Conservation (phyloP, 2,888 invertebrate species). For the Synergus laeviventris region DNA sequence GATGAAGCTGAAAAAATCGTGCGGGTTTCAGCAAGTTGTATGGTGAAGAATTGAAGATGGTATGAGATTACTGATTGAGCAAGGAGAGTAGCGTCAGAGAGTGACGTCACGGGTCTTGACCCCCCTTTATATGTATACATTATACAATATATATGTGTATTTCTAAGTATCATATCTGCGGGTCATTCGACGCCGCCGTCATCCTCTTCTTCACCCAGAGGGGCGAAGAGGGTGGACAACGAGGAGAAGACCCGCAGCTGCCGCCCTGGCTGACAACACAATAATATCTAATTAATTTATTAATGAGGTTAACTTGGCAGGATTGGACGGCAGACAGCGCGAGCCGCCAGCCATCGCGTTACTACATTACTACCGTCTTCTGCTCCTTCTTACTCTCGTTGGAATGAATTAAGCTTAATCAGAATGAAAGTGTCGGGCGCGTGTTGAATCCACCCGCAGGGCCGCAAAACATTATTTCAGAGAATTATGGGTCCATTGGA, state of each 20-base stretch:
- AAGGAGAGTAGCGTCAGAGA: conserved; percentile 21
- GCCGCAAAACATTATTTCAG: conserved; percentile 56
- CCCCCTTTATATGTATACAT: conserved; percentile 34
- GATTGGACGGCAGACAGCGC: conserved; percentile 73
- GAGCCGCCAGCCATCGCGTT: conserved; percentile 59
- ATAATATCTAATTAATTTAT: conserved; percentile 76
- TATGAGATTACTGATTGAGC: conserved; percentile 45
- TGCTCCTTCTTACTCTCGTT: conserved; percentile 59
- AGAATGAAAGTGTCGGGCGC: conserved; percentile 68
- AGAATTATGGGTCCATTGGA: conserved; percentile 37
- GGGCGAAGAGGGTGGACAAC: conserved; percentile 46
- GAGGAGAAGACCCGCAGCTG: conserved; percentile 68
- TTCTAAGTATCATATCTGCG: conserved; percentile 48
- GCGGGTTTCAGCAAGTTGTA: conserved; percentile 47
- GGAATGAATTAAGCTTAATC: conserved; percentile 70
- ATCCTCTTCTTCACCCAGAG: conserved; percentile 38
- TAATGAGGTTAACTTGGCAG: conserved; percentile 75
- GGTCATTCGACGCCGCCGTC: conserved; percentile 49
- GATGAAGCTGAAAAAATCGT: conserved; percentile 47
- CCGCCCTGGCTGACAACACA: conserved; percentile 74
- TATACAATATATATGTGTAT: conserved; percentile 32
- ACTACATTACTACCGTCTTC: conserved; percentile 55
- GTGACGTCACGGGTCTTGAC: conserved; percentile 39
- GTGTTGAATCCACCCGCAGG: conserved; percentile 63
- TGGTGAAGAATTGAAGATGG: conserved; percentile 45